Percentiles rank a stretch among this genome's conserved stretches.
phyloP scores from a whole-genome alignment of 2,888 invertebrate genomes.

The Falcaria lacertinaria region DNA sequence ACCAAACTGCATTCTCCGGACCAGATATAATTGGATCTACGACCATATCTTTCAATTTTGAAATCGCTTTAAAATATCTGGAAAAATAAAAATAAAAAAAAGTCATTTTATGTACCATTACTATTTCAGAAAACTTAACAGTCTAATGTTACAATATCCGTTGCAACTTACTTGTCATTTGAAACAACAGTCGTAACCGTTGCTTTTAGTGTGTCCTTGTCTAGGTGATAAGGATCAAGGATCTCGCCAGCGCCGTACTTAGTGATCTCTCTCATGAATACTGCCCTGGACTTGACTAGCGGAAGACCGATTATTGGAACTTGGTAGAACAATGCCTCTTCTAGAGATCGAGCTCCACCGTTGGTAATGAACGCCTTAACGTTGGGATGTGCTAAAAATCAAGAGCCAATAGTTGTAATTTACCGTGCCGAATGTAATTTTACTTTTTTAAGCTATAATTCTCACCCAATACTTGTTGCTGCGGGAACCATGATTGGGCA shows the following conservation, averaged over 20 bases:
- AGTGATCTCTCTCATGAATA: constrained; percentile 58
- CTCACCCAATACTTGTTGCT: constrained; percentile 76
- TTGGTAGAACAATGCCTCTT: constrained; percentile 65
- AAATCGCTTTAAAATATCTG: constrained; percentile 58
- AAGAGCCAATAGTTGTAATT: too few relatives aligned
- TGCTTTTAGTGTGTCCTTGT: constrained; percentile 50
- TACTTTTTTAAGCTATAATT: too few relatives aligned
- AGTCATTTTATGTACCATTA: neutral
- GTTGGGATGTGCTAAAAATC: constrained; percentile 64
- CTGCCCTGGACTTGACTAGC: constrained; percentile 48
- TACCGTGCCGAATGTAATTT: too few relatives aligned
- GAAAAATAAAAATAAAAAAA: too few relatives aligned
- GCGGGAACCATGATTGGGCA: constrained; percentile 73
- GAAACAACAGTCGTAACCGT: constrained; percentile 41
- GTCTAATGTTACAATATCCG: too few relatives aligned
- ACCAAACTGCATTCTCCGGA: constrained; percentile 71
- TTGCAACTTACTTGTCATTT: constrained; percentile 46
- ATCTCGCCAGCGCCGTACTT: constrained; percentile 58
- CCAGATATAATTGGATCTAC: constrained; percentile 55
- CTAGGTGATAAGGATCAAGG: constrained; percentile 54
- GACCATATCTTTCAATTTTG: constrained; percentile 38
- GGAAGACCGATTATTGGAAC: constrained; percentile 67
- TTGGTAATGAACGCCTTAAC: constrained; percentile 65
- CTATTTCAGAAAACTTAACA: too few relatives aligned
- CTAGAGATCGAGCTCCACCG: constrained; percentile 66